Conservation (phyloP, 2,797 vertebrate species). For the Spheniscus humboldti region DNA sequence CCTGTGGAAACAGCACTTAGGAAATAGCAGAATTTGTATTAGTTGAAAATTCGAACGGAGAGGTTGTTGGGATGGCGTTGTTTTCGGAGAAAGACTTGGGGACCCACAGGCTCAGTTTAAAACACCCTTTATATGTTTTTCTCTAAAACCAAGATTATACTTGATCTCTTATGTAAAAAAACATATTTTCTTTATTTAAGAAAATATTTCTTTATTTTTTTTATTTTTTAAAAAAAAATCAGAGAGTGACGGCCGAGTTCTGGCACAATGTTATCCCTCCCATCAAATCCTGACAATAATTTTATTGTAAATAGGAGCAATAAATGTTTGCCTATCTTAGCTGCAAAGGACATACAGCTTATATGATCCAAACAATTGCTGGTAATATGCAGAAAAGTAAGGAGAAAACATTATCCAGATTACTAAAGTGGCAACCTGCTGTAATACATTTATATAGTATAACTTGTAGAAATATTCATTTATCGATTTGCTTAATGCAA, state of each 20-base stretch:
- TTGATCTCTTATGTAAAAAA: not conserved
- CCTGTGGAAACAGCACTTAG: not conserved
- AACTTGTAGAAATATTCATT: not conserved
- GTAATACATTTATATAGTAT: not conserved
- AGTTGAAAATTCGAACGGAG: not conserved
- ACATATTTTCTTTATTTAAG: not conserved
- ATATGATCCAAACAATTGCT: not conserved
- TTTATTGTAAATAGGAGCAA: not conserved
- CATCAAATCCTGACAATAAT: not conserved
- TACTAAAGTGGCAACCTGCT: not conserved
- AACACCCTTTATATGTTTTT: not conserved
- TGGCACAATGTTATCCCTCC: not conserved
- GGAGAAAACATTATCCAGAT: not conserved
- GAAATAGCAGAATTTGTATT: not conserved
- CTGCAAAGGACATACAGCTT: not conserved
- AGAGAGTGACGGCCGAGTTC: fast-evolving
- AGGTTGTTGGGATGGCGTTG: not conserved
- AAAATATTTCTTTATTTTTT: no score
- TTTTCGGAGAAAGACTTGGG: not conserved
- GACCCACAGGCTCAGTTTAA: not conserved
- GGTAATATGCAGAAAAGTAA: not conserved
- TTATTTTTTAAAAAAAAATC: no score
- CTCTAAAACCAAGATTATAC: not conserved
- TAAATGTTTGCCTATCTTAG: not conserved
- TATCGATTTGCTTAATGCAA: slow-evolving; percentile 1